phyloP scores from a whole-genome alignment of 2,888 invertebrate genomes.

The Hymenopus coronatus region DNA sequence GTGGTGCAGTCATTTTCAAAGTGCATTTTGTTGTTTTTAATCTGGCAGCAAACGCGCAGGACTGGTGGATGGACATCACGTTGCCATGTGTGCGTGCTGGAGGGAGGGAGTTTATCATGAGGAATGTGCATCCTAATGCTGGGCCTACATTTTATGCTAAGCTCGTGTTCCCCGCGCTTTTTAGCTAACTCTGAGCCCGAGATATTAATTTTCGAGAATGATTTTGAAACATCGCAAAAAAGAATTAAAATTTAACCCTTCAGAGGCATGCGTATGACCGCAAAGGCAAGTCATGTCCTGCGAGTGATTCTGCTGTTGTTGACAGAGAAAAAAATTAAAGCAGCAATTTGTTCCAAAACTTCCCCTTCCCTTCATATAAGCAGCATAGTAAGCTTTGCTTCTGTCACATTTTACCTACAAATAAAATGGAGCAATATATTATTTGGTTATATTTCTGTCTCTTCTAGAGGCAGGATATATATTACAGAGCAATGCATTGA shows the following conservation, averaged over 20 bases:
- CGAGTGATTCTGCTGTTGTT: neutral
- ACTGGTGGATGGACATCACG: neutral
- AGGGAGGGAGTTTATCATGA: neutral
- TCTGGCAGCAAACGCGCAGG: neutral
- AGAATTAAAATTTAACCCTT: constrained; percentile 9
- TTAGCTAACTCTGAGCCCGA: neutral
- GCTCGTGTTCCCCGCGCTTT: neutral
- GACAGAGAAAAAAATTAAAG: neutral
- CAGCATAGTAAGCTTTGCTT: neutral
- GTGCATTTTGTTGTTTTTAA: constrained; percentile 22
- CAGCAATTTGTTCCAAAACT: neutral
- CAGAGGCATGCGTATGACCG: neutral
- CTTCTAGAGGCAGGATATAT: too few species aligned
- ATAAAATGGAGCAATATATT: neutral
- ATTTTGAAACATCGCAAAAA: constrained; percentile 9
- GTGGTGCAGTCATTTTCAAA: constrained; percentile 19
- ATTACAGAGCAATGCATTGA: too few species aligned
- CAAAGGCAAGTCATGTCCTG: neutral
- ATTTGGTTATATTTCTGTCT: neutral
- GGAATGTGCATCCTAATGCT: neutral
- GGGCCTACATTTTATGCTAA: constrained; percentile 16
- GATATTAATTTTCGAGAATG: constrained; percentile 1
- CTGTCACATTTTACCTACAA: neutral
- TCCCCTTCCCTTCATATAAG: neutral
- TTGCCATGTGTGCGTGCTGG: neutral